Evolutionary conservation across 2,888 invertebrate species (phyloP).

Genomic region (Octodonta nipae): DNA sequence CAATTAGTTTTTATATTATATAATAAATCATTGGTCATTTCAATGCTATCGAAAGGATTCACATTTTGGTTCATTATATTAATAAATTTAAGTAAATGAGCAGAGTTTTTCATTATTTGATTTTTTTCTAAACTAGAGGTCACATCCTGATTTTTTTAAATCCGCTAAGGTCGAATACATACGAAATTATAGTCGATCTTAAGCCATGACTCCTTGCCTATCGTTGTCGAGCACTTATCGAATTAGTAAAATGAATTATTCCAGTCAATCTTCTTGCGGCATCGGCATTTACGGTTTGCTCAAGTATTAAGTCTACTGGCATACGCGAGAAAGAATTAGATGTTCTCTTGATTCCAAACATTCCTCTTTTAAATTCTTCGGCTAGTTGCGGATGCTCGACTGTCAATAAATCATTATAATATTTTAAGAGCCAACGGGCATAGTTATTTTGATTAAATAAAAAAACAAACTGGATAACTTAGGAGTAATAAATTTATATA

Average conservation of each 20-base stretch:
- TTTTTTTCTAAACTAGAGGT: constrained; percentile 7
- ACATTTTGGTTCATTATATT: constrained; percentile 5
- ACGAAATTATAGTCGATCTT: constrained; percentile 9
- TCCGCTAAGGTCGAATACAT: constrained; percentile 5
- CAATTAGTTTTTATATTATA: constrained; percentile 9
- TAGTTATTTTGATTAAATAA: constrained; percentile 4
- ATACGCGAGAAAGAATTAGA: constrained; percentile 3
- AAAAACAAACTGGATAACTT: constrained; percentile 7
- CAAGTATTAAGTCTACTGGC: constrained; percentile 12
- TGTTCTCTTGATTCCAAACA: constrained; percentile 5
- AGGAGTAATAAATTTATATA: constrained; percentile 6
- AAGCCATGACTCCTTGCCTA: constrained; percentile 8
- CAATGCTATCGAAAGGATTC: constrained; percentile 7
- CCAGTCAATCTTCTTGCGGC: constrained; percentile 8
- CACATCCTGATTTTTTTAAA: constrained; percentile 8
- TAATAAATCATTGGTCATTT: constrained; percentile 4
- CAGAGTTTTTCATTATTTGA: constrained; percentile 7
- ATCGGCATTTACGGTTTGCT: constrained; percentile 21
- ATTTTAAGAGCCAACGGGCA: constrained; percentile 1
- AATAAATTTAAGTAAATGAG: constrained; percentile 6
- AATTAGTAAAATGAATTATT: constrained; percentile 7
- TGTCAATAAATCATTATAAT: constrained; percentile 1
- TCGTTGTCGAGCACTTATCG: constrained; percentile 9
- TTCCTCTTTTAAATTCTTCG: constrained; percentile 1
- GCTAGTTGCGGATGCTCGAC: constrained; percentile 1